Percentiles rank a stretch among this genome's conserved stretches.
phyloP scores from a whole-genome alignment of 37 sponge, comb jelly and placozoan species.

The Oscarella lobularis region DNA sequence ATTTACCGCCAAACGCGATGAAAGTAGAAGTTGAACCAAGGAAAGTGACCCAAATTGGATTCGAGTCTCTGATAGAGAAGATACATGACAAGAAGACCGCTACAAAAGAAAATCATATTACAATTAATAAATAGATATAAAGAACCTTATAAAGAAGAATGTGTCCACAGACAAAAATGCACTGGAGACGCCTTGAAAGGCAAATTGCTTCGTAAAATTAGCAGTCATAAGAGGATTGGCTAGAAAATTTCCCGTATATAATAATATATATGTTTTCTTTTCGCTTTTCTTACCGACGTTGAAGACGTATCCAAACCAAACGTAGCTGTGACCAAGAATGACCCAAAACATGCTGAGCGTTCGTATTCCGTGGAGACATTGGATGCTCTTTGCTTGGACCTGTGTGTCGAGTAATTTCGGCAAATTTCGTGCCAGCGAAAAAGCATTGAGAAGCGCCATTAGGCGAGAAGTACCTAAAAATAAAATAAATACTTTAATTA shows the following conservation, averaged over 20 bases:
- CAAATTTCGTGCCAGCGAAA: background rate
- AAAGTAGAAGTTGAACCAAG: conserved; percentile 12
- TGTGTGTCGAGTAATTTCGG: background rate
- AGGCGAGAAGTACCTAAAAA: no score
- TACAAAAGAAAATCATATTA: conserved; percentile 23
- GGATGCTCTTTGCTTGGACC: conserved; percentile 12
- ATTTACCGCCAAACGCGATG: conserved; percentile 9
- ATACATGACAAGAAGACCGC: conserved; percentile 47
- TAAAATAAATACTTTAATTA: no score
- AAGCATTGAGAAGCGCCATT: no score
- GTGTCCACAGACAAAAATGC: conserved; percentile 1
- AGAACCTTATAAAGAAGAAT: conserved; percentile 46
- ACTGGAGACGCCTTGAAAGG: background rate
- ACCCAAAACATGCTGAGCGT: conserved; percentile 74
- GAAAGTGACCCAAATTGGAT: background rate
- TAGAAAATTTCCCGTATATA: background rate
- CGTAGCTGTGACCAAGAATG: conserved; percentile 35
- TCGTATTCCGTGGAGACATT: conserved; percentile 64
- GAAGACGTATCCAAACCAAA: conserved; percentile 1
- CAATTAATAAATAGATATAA: no score
- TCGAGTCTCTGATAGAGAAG: conserved; percentile 41
- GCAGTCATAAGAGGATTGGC: background rate
- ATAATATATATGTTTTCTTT: background rate
- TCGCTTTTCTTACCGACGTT: no score
- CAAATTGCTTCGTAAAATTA: background rate